Percentiles rank a stretch among this genome's conserved stretches.
Evolutionary conservation across 1,140 invertebrate species (phyloP).

Genomic region (Drosophila kurseongensis): DNA sequence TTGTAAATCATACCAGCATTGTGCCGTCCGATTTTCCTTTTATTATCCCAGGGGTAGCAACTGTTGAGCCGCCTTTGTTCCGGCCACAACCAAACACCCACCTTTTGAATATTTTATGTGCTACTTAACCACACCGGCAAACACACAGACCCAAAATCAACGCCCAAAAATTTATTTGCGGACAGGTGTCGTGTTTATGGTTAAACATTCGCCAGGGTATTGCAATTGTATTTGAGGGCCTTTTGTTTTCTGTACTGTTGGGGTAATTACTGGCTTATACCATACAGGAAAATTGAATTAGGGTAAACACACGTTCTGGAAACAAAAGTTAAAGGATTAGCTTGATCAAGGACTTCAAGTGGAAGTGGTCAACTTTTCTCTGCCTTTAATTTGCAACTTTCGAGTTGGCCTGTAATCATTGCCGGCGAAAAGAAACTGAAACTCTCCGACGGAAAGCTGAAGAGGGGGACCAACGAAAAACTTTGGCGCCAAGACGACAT

Average conservation of each 20-base stretch:
- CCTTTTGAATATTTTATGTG: slow-evolving; percentile 47
- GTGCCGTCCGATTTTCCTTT: background rate
- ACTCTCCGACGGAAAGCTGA: slow-evolving; percentile 15
- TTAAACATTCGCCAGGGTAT: slow-evolving; percentile 47
- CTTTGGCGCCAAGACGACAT: slow-evolving; percentile 70
- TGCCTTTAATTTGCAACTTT: slow-evolving; percentile 71
- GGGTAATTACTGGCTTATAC: slow-evolving; percentile 19
- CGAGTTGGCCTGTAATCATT: slow-evolving; percentile 67
- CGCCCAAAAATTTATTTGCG: slow-evolving; percentile 39
- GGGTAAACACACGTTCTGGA: background rate
- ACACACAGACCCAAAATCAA: slow-evolving; percentile 20
- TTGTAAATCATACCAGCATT: background rate
- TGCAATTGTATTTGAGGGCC: slow-evolving; percentile 38
- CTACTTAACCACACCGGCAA: slow-evolving; percentile 24
- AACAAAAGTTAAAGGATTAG: slow-evolving; percentile 26
- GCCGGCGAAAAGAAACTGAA: slow-evolving; percentile 42
- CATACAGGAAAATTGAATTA: slow-evolving; percentile 29
- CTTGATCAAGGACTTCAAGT: slow-evolving; percentile 11
- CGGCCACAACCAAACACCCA: slow-evolving; percentile 1
- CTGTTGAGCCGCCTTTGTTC: slow-evolving; percentile 27
- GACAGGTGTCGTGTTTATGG: slow-evolving; percentile 50
- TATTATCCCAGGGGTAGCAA: slow-evolving; percentile 12
- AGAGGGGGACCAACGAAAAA: slow-evolving; percentile 30
- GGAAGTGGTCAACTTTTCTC: slow-evolving; percentile 22
- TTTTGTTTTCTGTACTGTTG: slow-evolving; percentile 24